Evolutionary conservation across 1,140 invertebrate species (phyloP).

Genomic region (Orius insidiosus): DNA sequence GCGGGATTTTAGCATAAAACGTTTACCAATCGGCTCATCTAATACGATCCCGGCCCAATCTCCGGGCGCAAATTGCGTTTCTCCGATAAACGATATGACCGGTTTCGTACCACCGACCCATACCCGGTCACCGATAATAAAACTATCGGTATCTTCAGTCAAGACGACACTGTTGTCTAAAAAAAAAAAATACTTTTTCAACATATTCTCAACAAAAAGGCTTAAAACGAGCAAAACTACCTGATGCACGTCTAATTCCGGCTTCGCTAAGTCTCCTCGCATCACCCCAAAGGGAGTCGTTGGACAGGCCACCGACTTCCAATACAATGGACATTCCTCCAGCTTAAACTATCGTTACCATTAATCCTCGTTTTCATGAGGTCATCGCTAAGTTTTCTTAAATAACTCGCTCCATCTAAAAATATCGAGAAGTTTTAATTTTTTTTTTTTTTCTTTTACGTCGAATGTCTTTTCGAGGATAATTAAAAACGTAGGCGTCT

Average conservation of each 20-base stretch:
- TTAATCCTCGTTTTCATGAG: constrained; percentile 15
- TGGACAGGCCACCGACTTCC: constrained; percentile 15
- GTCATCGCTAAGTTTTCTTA: constrained; percentile 17
- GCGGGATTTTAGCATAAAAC: too few relatives aligned
- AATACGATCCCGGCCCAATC: constrained; percentile 95
- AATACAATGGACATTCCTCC: constrained; percentile 1
- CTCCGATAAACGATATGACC: constrained; percentile 95
- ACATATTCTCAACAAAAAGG: background rate
- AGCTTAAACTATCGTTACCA: constrained; percentile 4
- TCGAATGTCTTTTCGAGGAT: too few relatives aligned
- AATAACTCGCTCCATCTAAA: constrained; percentile 15
- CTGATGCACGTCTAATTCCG: constrained; percentile 21
- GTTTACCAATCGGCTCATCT: constrained; percentile 77
- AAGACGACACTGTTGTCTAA: constrained; percentile 68
- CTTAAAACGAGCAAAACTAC: constrained; percentile 12
- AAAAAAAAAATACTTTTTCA: constrained; percentile 10
- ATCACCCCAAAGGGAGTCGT: constrained; percentile 21
- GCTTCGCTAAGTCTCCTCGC: constrained; percentile 21
- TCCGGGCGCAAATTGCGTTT: constrained; percentile 87
- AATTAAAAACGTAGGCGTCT: too few relatives aligned
- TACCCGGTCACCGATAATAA: constrained; percentile 86
- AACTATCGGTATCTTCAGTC: constrained; percentile 83
- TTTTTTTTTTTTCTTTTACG: too few relatives aligned
- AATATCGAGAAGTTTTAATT: too few relatives aligned
- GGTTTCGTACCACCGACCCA: constrained; percentile 93